Evolutionary conservation across 2,797 vertebrate genomes (phyloP), one percentile per base, ranked within the genome.

Genomic region (Lithobates pipiens): DNA sequence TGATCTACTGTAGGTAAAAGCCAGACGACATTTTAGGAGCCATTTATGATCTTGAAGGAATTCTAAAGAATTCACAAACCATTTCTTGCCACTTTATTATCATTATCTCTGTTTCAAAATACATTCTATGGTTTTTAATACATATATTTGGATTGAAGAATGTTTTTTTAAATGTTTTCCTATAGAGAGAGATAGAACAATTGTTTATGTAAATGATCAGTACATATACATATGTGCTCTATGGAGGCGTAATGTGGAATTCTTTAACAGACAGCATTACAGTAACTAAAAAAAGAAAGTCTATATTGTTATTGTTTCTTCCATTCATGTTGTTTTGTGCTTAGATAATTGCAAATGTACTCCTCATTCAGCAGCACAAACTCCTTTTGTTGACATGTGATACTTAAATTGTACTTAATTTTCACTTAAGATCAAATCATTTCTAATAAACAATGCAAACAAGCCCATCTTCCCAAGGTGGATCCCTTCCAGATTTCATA

Each of bases 401-500:
- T 11, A n/a, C 73, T 89, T 92, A 88, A 71, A 61, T 88, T 54
- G 76, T 77, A 36, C 74, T 86, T 88, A 85, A 83, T 85, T 87
- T 73, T 82, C 87, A 82, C 88, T 90, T 88, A 90, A 91, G 89
- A 91, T 88, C 70, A 84, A 83, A 89, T 65, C 88, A 39, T 85
- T 84, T 88, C 88, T 86, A 86, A 83, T 63, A 77, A 18, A 73
- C n/a, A 74, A 83, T 86, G 80, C 80, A 88, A 87, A 91, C 89
- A 86, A 88, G 85, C 83, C 85, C 63, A 76, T 89, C 87, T 90
- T 88, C 79, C 74, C 61, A 89, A 86, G n/a, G 23, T 91, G 92
- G 92, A 89, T 88, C 68, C 71, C 88, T 89, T 92, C 93, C 94
- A 93, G 90, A 90, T 88, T 82, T 75, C 90, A 90, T 87, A 88